A percentile compares a stretch with the other conserved stretches of the same genome.
Evolutionary conservation across 2,113 vertebrate species (phyloP).

Genomic region (Phycodurus eques): DNA sequence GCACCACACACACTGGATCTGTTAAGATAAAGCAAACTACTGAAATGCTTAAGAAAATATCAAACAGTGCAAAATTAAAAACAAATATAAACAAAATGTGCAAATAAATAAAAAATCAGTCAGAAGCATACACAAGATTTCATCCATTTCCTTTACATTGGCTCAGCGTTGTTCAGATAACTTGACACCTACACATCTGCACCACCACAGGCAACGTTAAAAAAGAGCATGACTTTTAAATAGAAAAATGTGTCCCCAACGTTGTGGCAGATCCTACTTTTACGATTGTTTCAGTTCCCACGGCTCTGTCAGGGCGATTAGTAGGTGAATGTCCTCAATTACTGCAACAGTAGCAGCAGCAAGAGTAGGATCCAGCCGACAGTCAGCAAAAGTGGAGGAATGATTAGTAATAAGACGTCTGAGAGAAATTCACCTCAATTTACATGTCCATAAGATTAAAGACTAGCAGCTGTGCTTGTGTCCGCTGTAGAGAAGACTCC

Average conservation of each 20-base stretch:
- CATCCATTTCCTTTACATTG: slow-evolving; percentile 28
- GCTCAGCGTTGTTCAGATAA: slow-evolving; percentile 35
- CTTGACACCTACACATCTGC: slow-evolving; percentile 44
- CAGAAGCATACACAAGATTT: slow-evolving; percentile 28
- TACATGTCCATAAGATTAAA: slow-evolving; percentile 22
- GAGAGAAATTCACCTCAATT: slow-evolving; percentile 11
- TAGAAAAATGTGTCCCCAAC: slow-evolving; percentile 49
- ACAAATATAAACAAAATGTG: slow-evolving; percentile 18
- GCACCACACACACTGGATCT: slow-evolving; percentile 21
- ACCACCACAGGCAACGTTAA: slow-evolving; percentile 41
- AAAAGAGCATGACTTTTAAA: slow-evolving; percentile 40
- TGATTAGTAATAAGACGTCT: slow-evolving; percentile 22
- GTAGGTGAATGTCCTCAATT: slow-evolving; percentile 16
- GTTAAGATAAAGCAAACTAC: neutral
- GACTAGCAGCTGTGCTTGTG: slow-evolving; percentile 26
- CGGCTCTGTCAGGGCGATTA: slow-evolving; percentile 8
- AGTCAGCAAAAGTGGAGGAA: slow-evolving; percentile 31
- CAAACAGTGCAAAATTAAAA: slow-evolving; percentile 50
- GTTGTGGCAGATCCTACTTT: slow-evolving; percentile 12
- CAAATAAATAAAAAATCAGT: slow-evolving; percentile 58
- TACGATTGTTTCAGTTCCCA: neutral
- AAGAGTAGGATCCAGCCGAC: slow-evolving; percentile 23
- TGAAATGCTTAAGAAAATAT: slow-evolving; percentile 20
- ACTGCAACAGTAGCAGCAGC: slow-evolving; percentile 32
- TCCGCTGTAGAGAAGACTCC: slow-evolving; percentile 21